Percentiles rank a stretch among this genome's conserved stretches.
Evolutionary conservation across 2,888 invertebrate genomes (phyloP).

Genomic region (Galeruca laticollis): DNA sequence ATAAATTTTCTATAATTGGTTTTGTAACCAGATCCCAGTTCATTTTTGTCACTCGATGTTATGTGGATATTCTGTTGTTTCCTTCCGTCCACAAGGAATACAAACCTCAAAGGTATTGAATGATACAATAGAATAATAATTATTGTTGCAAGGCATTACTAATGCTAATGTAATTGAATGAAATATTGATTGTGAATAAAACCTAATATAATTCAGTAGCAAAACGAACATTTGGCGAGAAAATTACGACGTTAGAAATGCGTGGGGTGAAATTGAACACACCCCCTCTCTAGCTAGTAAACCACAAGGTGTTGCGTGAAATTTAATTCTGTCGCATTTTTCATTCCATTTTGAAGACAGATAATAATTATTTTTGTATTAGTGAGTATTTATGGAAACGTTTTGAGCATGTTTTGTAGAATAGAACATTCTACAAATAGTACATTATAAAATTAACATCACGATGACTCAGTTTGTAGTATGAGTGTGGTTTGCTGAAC

Average conservation of each 20-base stretch:
- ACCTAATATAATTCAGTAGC: background rate
- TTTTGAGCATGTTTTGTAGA: no score
- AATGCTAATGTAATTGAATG: background rate
- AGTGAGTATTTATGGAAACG: no score
- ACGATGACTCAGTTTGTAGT: no score
- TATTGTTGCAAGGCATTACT: background rate
- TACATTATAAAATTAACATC: no score
- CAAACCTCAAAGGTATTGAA: background rate
- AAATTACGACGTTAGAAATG: background rate
- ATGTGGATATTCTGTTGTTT: background rate
- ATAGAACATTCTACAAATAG: no score
- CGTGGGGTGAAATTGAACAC: background rate
- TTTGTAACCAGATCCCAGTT: background rate
- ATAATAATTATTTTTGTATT: no score
- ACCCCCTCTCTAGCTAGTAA: background rate
- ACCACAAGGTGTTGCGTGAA: slow-evolving; percentile 1
- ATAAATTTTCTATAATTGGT: background rate
- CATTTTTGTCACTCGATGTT: background rate
- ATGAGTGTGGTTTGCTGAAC: no score
- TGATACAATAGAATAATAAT: background rate
- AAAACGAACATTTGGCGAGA: slow-evolving; percentile 1
- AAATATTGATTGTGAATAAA: background rate
- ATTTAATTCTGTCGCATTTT: background rate
- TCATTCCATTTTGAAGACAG: background rate
- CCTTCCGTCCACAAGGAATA: background rate